A percentile compares a stretch with the other conserved stretches of the same genome.
phyloP scores from a whole-genome alignment of 2,113 vertebrate genomes.

The Isurus oxyrinchus region DNA sequence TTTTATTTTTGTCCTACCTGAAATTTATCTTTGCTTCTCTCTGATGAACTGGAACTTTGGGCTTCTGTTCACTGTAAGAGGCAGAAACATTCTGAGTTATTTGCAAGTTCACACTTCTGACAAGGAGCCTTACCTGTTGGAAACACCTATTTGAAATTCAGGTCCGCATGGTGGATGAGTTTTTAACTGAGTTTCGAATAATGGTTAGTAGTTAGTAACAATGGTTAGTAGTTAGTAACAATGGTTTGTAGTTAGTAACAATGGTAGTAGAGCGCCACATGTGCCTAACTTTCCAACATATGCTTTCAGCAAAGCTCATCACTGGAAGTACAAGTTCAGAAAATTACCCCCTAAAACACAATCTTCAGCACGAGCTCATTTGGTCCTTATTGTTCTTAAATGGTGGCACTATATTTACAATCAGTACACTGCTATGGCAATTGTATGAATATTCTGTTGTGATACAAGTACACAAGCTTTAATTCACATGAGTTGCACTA shows the following conservation, averaged over 20 bases:
- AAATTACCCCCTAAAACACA: neutral
- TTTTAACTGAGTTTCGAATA: neutral
- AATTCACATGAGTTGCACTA: neutral
- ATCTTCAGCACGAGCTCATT: neutral
- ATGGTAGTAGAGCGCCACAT: neutral
- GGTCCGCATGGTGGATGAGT: neutral
- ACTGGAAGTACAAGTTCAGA: neutral
- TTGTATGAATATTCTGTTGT: neutral
- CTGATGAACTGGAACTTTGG: neutral
- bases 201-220: neutral
- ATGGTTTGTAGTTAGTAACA: too few relatives aligned
- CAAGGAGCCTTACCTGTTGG: neutral
- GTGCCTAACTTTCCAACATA: too few relatives aligned
- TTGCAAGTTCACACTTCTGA: neutral
- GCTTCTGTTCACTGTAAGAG: neutral
- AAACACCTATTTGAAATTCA: neutral
- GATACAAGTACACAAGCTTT: neutral
- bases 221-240: neutral
- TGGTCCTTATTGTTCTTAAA: neutral
- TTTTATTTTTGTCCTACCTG: neutral
- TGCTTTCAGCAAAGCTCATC: neutral
- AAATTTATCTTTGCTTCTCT: neutral
- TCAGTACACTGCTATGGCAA: neutral
- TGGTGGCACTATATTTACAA: neutral
- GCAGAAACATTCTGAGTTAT: neutral